Percentiles rank a stretch among this genome's conserved stretches.
phyloP scores from a whole-genome alignment of 2,797 vertebrate genomes.

The Falco novaeseelandiae region DNA sequence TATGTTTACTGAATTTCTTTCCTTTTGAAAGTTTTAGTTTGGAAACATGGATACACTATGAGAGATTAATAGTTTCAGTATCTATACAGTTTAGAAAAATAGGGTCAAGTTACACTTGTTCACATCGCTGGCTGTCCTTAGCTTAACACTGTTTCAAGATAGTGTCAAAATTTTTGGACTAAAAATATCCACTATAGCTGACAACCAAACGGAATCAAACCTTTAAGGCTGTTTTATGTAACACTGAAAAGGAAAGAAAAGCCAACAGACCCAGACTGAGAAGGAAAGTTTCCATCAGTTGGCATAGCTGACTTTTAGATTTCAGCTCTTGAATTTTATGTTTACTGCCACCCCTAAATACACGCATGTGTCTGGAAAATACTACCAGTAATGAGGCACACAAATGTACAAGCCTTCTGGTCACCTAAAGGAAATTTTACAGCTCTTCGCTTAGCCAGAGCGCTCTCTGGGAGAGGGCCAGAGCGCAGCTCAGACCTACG shows the following conservation, averaged over 20 bases:
- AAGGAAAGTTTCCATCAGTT: neutral
- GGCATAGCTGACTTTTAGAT: neutral
- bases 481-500: neutral
- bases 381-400: neutral
- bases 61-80: neutral
- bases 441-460: neutral
- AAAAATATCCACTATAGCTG: slow-evolving; percentile 29
- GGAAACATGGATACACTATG: neutral
- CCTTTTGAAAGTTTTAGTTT: neutral
- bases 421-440: neutral
- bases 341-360: neutral
- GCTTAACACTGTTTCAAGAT: slow-evolving; percentile 28
- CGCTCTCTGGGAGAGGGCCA: neutral
- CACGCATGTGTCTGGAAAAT: neutral
- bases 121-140: neutral
- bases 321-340: neutral
- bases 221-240: neutral
- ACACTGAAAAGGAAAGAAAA: neutral
- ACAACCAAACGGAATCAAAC: neutral
- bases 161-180: slow-evolving; percentile 12
- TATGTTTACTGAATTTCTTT: neutral
- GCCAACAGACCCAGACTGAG: neutral
- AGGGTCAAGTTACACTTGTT: neutral
- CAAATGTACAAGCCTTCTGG: neutral
- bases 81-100: neutral